Base-by-base conservation (phyloP, 2,113 vertebrate species). In the Podiceps cristatus region DNA sequence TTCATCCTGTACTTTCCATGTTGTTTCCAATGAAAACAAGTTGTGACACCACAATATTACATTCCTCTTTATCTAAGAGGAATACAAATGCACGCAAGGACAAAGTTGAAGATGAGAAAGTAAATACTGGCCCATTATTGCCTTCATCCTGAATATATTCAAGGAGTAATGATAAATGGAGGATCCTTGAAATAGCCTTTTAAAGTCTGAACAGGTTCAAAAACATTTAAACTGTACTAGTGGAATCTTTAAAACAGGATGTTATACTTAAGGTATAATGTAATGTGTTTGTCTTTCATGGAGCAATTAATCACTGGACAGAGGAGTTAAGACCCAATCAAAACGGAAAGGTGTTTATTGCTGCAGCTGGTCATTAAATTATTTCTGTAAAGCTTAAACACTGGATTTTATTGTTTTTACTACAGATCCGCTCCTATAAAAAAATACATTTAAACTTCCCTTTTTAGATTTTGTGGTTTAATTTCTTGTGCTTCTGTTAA, bases 351-450 rank as follows among this genome's bases (percentile, higher is more conserved):
- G 94, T 95, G 93, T 97, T 98, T 97, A 95, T 94, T 96, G 96
- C 93, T 97, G 95, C 93, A 95, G 93, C 95, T 97, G 96, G 94
- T 94, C 91, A 96, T 97, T 94, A 97, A 97, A 93, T 95, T 95
- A 98, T 97, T 93, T 95, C 96, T 97, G 78, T 93, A 94, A 96
- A 96, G 81, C 88, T 95, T 97, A 97, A 96, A 89, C 93, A 94
- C 52, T 93, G 81, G 74, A 71, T 95, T 96, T 96, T 95, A 96
- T 81, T 96, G 91, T 88, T 97, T 96, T 97, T 95, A 95, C 91
- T 97, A 88, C 94, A 91, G 91, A 97, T 95, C 96, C 40, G 35
- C 78, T 94, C 64, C 77, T 94, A 97, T 97, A 93, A 97, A 97
- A 97, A 97, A 95, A 83, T 95, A 90, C 89, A 94, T 95, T 96